Base-by-base conservation (phyloP, 1,140 invertebrate species). In the Belonocnema kinseyi region DNA sequence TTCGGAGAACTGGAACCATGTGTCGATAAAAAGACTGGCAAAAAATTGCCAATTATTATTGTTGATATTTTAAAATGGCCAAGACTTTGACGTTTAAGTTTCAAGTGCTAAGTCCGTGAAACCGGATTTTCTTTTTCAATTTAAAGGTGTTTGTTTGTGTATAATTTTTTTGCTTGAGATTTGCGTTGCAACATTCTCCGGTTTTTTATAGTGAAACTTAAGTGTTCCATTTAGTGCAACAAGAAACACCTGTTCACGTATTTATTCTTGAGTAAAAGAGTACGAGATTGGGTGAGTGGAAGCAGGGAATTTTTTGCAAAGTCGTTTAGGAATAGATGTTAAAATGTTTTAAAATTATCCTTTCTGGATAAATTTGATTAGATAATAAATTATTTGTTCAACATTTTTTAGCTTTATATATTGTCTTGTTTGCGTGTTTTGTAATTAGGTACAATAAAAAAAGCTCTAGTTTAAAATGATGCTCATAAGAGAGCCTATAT, bases 261-360 rank as follows among this genome's bases (percentile, higher is more conserved):
- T 46, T 66, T 40, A n/a, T 66, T 66, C 26, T 40, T 16, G 26
- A n/a, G 61, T 66, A 40, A 46, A 66, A 66, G 14, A 40, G 16
- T 66, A 66, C 40, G n/a, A 14, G 58, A 66, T 66, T 66, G 26
- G 61, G 61, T 66, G 61, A 66, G 61, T 66, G 61, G 40, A 40
- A 33, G 19, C 12, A 26, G 2, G 19, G 10, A 21, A 21, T 61
- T 61, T 61, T 61, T 61, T 61, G 58, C 33, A 33, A 21, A 14
- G 1, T 14, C 33, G 54, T 19, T 56, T 21, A 6, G 13, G 7
- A 61, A 61, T 61, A 61, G 58, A 21, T 26, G 16, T 16, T 61
- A 10, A 61, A 33, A 21, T 58, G 56, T 61, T 61, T 61, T 33
- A 61, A 33, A 61, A 26, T 61, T 2, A 26, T 21, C 26, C 33